Percentiles rank a stretch among this genome's conserved stretches.
These are phyloP conservation scores for Colostygia pectinataria DNA, from an alignment of 2,888 invertebrate genomes.

Conservation along the genomic window DNA sequence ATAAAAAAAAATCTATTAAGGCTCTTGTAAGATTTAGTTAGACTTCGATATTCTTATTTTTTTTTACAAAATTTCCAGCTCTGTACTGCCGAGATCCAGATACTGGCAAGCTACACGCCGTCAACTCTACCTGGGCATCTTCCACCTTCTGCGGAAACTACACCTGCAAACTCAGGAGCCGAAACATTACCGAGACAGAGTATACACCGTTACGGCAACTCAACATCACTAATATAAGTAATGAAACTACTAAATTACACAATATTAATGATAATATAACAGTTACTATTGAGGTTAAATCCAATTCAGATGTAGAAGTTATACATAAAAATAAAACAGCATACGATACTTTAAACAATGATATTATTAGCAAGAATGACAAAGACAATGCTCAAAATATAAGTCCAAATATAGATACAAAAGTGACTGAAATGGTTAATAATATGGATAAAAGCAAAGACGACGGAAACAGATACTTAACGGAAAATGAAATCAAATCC, in stretches of 20 bases:
- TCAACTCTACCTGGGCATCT: constrained; percentile 70
- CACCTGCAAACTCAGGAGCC: constrained; percentile 63
- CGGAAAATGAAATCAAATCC: constrained; percentile 61
- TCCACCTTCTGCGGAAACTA: constrained; percentile 72
- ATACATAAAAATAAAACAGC: constrained; percentile 16
- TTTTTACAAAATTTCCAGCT: too few relatives aligned
- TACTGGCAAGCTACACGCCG: constrained; percentile 60
- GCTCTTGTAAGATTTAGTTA: too few relatives aligned
- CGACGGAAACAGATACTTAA: constrained; percentile 58
- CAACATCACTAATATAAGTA: constrained; percentile 42
- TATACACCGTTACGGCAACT: constrained; percentile 45
- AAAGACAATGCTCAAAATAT: too few relatives aligned
- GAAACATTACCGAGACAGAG: constrained; percentile 41
- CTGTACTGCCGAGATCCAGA: constrained; percentile 74
- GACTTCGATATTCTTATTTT: background rate
- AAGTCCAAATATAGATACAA: background rate
- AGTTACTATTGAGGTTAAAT: constrained; percentile 30
- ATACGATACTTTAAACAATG: constrained; percentile 5
- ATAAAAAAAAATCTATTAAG: too few relatives aligned
- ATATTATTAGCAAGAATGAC: too few relatives aligned
- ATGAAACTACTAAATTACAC: constrained; percentile 1
- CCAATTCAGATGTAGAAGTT: constrained; percentile 19
- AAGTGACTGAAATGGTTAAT: background rate
- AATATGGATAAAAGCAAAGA: constrained; percentile 6
- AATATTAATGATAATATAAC: background rate